Evolutionary conservation across 2,113 vertebrate genomes (phyloP).

Genomic region (Rousettus leschenaultii): DNA sequence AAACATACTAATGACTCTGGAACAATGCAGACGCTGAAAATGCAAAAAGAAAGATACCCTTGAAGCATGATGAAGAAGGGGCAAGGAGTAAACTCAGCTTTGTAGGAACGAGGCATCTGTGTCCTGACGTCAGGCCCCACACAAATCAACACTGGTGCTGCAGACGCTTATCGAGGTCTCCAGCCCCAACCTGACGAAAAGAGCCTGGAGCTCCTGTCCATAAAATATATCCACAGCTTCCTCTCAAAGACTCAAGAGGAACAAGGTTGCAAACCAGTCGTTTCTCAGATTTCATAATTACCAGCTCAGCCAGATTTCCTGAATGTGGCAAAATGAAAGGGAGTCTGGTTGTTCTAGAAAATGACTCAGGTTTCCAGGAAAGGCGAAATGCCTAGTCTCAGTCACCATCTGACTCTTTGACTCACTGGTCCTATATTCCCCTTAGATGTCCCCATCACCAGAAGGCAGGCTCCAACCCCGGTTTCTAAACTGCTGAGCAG

Average conservation of each 20-base stretch:
- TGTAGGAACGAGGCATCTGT: not conserved
- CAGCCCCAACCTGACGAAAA: not conserved
- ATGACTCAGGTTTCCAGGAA: constrained; percentile 7
- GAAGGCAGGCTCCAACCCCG: not conserved
- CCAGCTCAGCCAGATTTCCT: not conserved
- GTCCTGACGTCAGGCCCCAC: not conserved
- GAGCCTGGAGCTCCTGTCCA: not conserved
- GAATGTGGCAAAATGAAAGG: not conserved
- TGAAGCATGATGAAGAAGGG: not conserved
- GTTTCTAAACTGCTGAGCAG: not conserved
- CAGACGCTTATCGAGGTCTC: not conserved
- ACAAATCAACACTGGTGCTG: not conserved
- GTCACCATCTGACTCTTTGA: not conserved
- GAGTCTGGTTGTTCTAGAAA: constrained; percentile 12
- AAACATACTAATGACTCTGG: not conserved
- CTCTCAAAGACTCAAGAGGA: not conserved
- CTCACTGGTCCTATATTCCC: not conserved
- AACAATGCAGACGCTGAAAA: not conserved
- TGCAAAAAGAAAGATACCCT: not conserved
- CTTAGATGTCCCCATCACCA: not conserved
- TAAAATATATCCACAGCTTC: not conserved
- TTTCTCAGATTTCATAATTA: not conserved
- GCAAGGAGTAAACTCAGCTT: not conserved
- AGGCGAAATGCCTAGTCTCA: not conserved
- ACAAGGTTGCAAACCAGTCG: not conserved